Conservation (phyloP, 1,140 invertebrate genomes). For the Bacillus rossius region DNA sequence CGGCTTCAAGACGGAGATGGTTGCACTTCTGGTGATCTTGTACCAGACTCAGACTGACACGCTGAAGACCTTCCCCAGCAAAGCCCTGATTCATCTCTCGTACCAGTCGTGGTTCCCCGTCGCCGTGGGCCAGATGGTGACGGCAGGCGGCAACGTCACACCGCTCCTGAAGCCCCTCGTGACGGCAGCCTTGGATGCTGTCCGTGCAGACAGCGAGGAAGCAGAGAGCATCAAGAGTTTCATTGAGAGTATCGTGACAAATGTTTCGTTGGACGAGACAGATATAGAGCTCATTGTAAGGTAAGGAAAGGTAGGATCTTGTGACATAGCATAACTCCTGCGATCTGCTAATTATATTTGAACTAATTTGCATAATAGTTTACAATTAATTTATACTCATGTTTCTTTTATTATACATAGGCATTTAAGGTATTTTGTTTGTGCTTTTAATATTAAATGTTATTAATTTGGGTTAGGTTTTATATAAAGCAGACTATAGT, state of each 20-base stretch:
- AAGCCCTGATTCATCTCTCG: conserved; percentile 46
- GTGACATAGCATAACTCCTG: background rate
- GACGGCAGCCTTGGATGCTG: conserved; percentile 32
- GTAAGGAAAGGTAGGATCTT: conserved; percentile 29
- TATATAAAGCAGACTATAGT: too few species aligned
- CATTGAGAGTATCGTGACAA: conserved; percentile 46
- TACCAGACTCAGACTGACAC: conserved; percentile 9
- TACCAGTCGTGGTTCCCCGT: conserved; percentile 43
- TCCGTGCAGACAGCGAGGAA: conserved; percentile 39
- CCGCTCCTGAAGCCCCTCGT: conserved; percentile 50
- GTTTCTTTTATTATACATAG: too few species aligned
- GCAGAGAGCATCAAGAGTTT: conserved; percentile 40
- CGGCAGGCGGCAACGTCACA: conserved; percentile 35
- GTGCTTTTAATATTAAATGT: too few species aligned
- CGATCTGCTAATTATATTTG: too few species aligned
- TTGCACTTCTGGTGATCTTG: conserved; percentile 1
- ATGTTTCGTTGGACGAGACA: conserved; percentile 46
- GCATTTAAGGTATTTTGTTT: too few species aligned
- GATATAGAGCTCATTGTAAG: conserved; percentile 35
- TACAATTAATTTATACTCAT: too few species aligned
- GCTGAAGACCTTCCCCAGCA: conserved; percentile 39
- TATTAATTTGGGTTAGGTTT: too few species aligned
- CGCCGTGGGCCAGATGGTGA: conserved; percentile 31
- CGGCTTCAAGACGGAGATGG: background rate
- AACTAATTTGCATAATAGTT: too few species aligned